Percentiles rank a stretch among this genome's conserved stretches.
phyloP scores from a whole-genome alignment of 2,888 invertebrate species.

The Eristalinus sepulchralis region DNA sequence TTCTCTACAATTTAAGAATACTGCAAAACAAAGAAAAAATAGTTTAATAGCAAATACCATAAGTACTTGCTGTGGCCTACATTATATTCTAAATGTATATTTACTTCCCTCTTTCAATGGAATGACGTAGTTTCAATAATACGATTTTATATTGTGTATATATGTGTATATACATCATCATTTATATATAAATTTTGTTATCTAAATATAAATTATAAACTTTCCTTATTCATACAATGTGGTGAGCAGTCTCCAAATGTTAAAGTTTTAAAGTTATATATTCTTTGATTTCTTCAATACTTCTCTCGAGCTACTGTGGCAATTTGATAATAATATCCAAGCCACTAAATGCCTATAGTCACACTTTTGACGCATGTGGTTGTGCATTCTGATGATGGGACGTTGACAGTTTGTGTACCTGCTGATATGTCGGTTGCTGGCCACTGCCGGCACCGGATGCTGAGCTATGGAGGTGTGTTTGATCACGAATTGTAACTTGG shows the following conservation, averaged over 20 bases:
- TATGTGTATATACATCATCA: neutral
- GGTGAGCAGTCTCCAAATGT: constrained; percentile 67
- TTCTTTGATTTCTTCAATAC: constrained; percentile 65
- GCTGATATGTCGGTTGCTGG: constrained; percentile 78
- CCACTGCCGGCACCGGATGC: constrained; percentile 60
- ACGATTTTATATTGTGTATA: constrained; percentile 38
- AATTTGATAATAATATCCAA: constrained; percentile 54
- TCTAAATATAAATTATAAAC: constrained; percentile 54
- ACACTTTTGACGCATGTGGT: constrained; percentile 81
- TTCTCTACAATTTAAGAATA: constrained; percentile 50
- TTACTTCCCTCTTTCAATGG: constrained; percentile 33
- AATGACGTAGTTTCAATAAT: constrained; percentile 49
- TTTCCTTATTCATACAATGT: constrained; percentile 40
- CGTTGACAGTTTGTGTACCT: constrained; percentile 76
- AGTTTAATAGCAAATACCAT: constrained; percentile 14
- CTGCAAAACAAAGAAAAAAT: constrained; percentile 32
- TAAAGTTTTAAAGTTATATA: constrained; percentile 59
- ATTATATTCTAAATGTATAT: constrained; percentile 7
- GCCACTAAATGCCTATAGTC: constrained; percentile 78
- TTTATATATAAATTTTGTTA: constrained; percentile 5
- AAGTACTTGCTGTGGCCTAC: constrained; percentile 14
- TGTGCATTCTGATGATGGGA: constrained; percentile 74
- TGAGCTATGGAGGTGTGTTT: constrained; percentile 74
- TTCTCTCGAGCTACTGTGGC: constrained; percentile 51
- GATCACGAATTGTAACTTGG: constrained; percentile 84